Evolutionary conservation across 1,140 invertebrate genomes (phyloP), one percentile per base, ranked within the genome.

Genomic region (Melipona quadrifasciata): DNA sequence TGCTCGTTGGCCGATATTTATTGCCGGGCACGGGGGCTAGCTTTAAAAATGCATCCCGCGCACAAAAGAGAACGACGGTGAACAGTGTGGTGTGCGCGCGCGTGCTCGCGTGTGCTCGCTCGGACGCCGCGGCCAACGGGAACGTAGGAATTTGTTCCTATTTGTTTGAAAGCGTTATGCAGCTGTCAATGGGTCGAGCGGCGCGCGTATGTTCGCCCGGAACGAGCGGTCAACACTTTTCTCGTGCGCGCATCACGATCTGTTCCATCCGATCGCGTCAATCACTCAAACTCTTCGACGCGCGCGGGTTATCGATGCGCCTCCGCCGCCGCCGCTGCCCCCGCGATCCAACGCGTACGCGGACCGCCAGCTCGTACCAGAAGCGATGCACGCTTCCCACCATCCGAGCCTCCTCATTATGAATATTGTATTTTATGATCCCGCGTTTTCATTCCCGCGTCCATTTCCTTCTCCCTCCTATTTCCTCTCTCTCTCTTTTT

Each of bases 391-490:
- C 73, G 34, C 82, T 67, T 80, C 47, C 64, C 53, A 51, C 64
- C 64, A 78, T 84, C 85, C 89, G 81, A 86, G 84, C 78, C 11
- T 84, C 70, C 91, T 91, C 90, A 91, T 92, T 92, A 92, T 87
- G 85, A 90, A 91, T 92, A 91, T 91, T 91, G 86, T 87, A 91
- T 91, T 91, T 92, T 91, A 92, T 90, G 83, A 91, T 91, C 83
- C 72, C 79, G 75, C 73, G 81, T 72, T 76, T 70, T 67, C 80
- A 55, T 58, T 24, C 31, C 24, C 12, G 2, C 12, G 27, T 10
- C 2, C 11, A 10, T 11, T 14, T n/a, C 34, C 11, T 53, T n/a
- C 17, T 19, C 19, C 10, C 21, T 6, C 1, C 16, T 19, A 19
- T 67, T 61, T 34, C 16, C 1, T 5, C 21, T 34, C 21, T 39